These are phyloP conservation scores for Natator depressus DNA, from an alignment of 2,113 vertebrate species.

Conservation along the genomic window DNA sequence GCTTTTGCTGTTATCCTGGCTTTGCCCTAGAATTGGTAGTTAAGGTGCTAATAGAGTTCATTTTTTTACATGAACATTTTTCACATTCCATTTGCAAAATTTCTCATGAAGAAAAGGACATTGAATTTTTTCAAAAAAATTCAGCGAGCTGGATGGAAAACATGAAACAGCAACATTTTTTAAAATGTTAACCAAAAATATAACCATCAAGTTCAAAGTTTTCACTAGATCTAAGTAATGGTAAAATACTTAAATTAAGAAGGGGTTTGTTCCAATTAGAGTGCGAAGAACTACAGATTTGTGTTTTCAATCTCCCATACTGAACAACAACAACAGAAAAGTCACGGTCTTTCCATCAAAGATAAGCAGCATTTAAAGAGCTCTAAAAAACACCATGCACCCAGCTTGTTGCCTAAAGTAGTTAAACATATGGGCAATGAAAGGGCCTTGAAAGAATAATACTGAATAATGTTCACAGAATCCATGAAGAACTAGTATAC, in stretches of 20 bases:
- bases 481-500: background rate
- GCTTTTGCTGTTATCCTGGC: background rate
- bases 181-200: background rate
- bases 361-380: rapidly evolving
- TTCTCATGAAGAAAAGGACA: background rate
- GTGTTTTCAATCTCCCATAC: background rate
- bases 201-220: background rate
- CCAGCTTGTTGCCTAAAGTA: background rate
- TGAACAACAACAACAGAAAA: background rate
- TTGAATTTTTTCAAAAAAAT: background rate
- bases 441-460: background rate
- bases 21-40: background rate
- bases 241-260: background rate
- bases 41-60: background rate
- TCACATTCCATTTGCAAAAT: background rate
- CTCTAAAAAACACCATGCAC: background rate
- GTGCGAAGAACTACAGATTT: background rate
- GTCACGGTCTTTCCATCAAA: background rate
- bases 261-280: background rate
- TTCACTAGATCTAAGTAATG: background rate
- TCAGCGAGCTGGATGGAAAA: background rate
- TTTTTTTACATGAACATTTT: background rate
- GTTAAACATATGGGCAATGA: background rate
- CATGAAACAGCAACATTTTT: background rate
- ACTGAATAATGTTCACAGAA: background rate